Evolutionary conservation across 2,797 vertebrate genomes (phyloP).

Genomic region (Leucoraja ocellata): DNA sequence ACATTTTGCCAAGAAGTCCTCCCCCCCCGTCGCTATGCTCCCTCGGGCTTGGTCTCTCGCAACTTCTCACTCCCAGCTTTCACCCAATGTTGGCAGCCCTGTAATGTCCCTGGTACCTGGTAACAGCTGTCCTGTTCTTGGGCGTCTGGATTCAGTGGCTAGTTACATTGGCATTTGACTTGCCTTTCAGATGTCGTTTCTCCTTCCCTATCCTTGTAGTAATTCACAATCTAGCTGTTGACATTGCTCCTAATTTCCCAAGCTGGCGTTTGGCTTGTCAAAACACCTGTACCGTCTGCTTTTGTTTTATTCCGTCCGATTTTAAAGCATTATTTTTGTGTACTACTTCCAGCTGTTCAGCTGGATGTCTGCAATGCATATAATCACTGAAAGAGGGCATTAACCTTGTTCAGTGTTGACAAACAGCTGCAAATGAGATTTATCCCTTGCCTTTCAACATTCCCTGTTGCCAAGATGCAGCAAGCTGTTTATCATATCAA

Average conservation of each 20-base stretch:
- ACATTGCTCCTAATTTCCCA: background rate
- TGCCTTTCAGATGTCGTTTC: background rate
- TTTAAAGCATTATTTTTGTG: background rate
- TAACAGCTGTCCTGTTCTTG: background rate
- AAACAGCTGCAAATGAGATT: background rate
- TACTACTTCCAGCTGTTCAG: background rate
- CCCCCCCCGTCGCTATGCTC: too few species aligned
- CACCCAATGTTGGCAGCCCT: too few species aligned
- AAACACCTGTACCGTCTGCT: background rate
- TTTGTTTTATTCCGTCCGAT: background rate
- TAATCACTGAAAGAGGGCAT: background rate
- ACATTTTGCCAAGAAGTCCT: too few species aligned
- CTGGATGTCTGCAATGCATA: too few species aligned
- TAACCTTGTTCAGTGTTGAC: background rate
- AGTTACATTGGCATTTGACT: background rate
- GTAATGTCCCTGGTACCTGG: background rate
- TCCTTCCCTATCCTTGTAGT: background rate
- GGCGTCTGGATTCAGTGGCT: background rate
- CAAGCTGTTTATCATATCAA: slow-evolving; percentile 6
- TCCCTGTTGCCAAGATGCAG: background rate
- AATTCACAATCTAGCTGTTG: background rate
- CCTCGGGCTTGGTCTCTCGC: too few species aligned
- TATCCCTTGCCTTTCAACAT: background rate
- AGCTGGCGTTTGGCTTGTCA: background rate
- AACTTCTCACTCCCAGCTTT: too few species aligned